A percentile compares a stretch with the other conserved stretches of the same genome.
Evolutionary conservation across 2,113 vertebrate species (phyloP).

Genomic region (Microcebus murinus): DNA sequence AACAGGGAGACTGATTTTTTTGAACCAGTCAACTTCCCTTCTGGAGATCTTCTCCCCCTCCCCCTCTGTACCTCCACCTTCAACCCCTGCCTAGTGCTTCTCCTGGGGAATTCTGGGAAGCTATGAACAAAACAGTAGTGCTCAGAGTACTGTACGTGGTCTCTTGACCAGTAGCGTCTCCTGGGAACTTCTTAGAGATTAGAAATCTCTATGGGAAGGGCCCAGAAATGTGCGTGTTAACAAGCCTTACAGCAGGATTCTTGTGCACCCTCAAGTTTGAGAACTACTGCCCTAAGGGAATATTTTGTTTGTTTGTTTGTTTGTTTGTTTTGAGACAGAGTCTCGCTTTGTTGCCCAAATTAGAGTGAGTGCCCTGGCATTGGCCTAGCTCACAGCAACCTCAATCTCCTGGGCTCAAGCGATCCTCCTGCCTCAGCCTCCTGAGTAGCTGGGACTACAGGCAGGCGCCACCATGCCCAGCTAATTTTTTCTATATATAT

Average conservation of each 20-base stretch:
- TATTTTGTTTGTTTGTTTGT: not conserved
- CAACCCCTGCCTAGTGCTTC: not conserved
- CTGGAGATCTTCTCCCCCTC: not conserved
- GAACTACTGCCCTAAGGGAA: constrained; percentile 32
- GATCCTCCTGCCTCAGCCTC: too few relatives aligned
- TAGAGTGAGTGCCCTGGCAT: too few relatives aligned
- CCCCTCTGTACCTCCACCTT: not conserved
- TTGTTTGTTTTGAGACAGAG: too few relatives aligned
- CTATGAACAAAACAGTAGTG: not conserved
- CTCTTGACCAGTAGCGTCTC: not conserved
- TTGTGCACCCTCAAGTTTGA: not conserved
- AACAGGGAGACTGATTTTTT: not conserved
- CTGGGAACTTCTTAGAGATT: constrained; percentile 26
- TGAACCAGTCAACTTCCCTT: constrained; percentile 27
- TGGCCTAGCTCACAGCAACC: too few relatives aligned
- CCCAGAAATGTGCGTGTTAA: not conserved
- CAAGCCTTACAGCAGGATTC: not conserved
- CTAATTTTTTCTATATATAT: too few relatives aligned
- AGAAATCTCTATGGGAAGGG: not conserved
- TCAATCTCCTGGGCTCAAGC: too few relatives aligned
- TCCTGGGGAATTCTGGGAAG: constrained; percentile 20
- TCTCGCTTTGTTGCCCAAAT: too few relatives aligned
- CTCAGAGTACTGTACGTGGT: not conserved
- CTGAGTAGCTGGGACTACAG: too few relatives aligned
- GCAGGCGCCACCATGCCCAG: too few relatives aligned